phyloP scores from a whole-genome alignment of 2,797 vertebrate species.

The Paguma larvata region DNA sequence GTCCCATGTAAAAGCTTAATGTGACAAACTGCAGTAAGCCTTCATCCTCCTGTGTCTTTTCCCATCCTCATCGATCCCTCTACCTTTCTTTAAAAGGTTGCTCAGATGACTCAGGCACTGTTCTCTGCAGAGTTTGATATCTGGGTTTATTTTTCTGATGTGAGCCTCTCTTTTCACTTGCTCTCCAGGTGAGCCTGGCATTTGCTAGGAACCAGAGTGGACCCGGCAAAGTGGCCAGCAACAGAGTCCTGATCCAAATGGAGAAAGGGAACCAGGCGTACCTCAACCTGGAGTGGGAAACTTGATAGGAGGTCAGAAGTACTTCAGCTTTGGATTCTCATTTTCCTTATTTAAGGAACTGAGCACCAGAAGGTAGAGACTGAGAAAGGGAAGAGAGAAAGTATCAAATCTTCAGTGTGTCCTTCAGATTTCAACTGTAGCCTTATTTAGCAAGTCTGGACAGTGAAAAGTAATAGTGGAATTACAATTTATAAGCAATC shows the following conservation, averaged over 20 bases:
- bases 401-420: constrained; percentile 78
- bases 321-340: constrained; percentile 98
- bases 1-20: constrained; percentile 66
- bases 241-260: constrained; percentile 98
- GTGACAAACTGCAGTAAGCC: constrained; percentile 81
- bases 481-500: constrained; percentile 25
- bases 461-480: constrained; percentile 78
- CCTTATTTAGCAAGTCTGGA: constrained; percentile 92
- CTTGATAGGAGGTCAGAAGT: constrained; percentile 99
- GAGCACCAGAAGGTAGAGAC: constrained; percentile 84
- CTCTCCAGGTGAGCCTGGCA: constrained; percentile 97
- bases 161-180: constrained; percentile 89
- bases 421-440: constrained; percentile 86
- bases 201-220: constrained; percentile 99
- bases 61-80: constrained; percentile 62
- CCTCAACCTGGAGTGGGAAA: constrained; percentile 98
- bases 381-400: constrained; percentile 84
- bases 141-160: constrained; percentile 88
- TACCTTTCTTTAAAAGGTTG: constrained; percentile 73
- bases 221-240: constrained; percentile 98
- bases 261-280: constrained; percentile 98
- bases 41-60: constrained; percentile 63
- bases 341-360: constrained; percentile 96
- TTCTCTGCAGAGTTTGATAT: constrained; percentile 83
- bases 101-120: constrained; percentile 80